Conservation (phyloP, 2,888 invertebrate species). For the Acronicta aceris region DNA sequence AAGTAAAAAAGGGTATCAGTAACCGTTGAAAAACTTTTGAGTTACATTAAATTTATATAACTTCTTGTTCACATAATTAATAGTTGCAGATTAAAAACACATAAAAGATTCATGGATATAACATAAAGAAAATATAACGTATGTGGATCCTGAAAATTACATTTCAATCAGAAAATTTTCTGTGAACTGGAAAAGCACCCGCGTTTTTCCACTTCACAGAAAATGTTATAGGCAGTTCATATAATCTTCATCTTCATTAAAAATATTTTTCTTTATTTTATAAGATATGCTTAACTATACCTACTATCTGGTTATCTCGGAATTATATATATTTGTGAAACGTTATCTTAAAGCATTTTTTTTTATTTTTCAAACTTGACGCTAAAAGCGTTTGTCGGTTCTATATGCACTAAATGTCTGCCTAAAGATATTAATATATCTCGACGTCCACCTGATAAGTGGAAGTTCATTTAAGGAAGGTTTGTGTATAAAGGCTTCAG, state of each 20-base stretch:
- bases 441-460: slow-evolving; percentile 49
- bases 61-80: slow-evolving; percentile 21
- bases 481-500: slow-evolving; percentile 54
- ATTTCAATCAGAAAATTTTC: no score
- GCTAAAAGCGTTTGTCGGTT: slow-evolving; percentile 38
- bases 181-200: no score
- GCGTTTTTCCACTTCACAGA: slow-evolving; percentile 25
- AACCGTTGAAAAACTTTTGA: slow-evolving; percentile 43
- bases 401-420: slow-evolving; percentile 41
- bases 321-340: slow-evolving; percentile 9
- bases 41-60: slow-evolving; percentile 40
- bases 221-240: slow-evolving; percentile 10
- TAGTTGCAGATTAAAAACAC: background rate
- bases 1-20: slow-evolving; percentile 51
- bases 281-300: no score
- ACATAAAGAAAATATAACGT: no score
- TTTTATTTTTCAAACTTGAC: slow-evolving; percentile 34
- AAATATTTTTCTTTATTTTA: no score
- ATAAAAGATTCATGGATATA: no score
- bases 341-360: slow-evolving; percentile 32
- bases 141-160: no score
- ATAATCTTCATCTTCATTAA: background rate
- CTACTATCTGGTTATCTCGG: background rate
- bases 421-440: slow-evolving; percentile 40
- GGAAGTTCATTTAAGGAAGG: slow-evolving; percentile 36